Conservation (phyloP, 1,140 invertebrate genomes). For the Drosophila kohkoa region DNA sequence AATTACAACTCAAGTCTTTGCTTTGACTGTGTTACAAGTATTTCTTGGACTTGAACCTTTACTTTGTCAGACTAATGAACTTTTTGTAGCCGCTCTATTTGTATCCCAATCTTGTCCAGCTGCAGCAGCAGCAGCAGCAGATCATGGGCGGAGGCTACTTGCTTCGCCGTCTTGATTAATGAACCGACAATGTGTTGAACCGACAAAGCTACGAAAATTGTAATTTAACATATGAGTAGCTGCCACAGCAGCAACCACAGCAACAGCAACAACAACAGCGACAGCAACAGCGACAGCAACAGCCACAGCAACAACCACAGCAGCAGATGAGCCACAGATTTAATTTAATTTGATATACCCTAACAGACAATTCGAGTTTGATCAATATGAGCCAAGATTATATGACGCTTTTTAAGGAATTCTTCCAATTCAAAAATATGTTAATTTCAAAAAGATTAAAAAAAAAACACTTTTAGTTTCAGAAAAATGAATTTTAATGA, state of each 20-base stretch:
- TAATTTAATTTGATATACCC: slow-evolving; percentile 64
- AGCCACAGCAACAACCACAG: slow-evolving; percentile 28
- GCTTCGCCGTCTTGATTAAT: slow-evolving; percentile 63
- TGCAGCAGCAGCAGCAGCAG: slow-evolving; percentile 12
- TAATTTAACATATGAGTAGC: slow-evolving; percentile 64
- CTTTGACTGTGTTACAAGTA: not conserved
- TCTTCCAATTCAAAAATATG: too few species aligned
- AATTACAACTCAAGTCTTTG: slow-evolving; percentile 56
- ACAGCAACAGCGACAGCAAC: slow-evolving; percentile 11
- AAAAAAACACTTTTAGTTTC: too few species aligned
- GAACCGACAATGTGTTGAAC: slow-evolving; percentile 76
- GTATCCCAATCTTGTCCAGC: slow-evolving; percentile 13
- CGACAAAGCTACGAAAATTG: slow-evolving; percentile 65
- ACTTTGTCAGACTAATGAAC: slow-evolving; percentile 38
- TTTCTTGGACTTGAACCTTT: slow-evolving; percentile 37
- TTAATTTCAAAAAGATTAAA: too few species aligned
- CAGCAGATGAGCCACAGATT: slow-evolving; percentile 51
- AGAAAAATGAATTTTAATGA: too few species aligned
- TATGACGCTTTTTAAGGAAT: too few species aligned
- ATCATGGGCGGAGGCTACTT: slow-evolving; percentile 51
- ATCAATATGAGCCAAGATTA: not conserved
- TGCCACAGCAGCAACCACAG: not conserved
- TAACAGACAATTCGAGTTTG: not conserved
- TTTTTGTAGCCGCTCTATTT: slow-evolving; percentile 32
- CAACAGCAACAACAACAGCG: not conserved